Base-by-base conservation (phyloP, 2,888 invertebrate genomes). In the Trichogramma dendrolimi region DNA sequence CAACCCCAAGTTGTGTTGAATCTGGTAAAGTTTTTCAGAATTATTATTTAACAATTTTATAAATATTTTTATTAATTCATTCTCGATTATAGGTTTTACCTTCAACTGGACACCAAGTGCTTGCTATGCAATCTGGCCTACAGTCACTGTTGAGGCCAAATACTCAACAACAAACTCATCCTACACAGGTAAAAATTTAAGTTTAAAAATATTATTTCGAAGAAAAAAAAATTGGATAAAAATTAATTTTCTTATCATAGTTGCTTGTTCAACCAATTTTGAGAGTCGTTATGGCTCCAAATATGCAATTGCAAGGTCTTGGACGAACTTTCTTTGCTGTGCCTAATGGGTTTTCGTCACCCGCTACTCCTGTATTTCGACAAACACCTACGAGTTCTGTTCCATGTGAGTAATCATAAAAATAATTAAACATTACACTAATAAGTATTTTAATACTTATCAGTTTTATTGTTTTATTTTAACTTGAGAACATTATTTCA, bases 101-200 rank as follows among this genome's bases (percentile, higher is more conserved):
- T 63, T 79, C 79, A 63, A 75, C 78, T 62, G 79, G 78, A 77
- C 85, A 27, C 27, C 85, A 85, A 55, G 82, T 86, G 66, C 76
- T 86, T 71, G 84, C 86, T 65, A 86, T 85, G 71, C 85, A 85
- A 73, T 83, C 86, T 70, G 87, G 87, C 53, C 87, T 89, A 60
- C 89, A 89, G 74, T 83, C 89, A 67, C 88, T 89, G 68, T 80
- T 89, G 69, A 81, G 88, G 70, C 87, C 86, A 61, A 76, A 75
- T 69, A 72, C 78, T 65, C 79, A 79, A 69, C 79, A 79, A 72
- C 79, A 79, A 77, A 77, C 79, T 64, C 79, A 79, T 73, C 77
- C 79, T 68, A 76, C 79, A 76, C 79, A 79, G 79, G 79, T 79
- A 77, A 79, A 27, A 27, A 27, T 27, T 27, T 2, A 27, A 27